These are phyloP conservation scores for Marmota monax DNA, from an alignment of 2,113 vertebrate species.

Conservation along the genomic window DNA sequence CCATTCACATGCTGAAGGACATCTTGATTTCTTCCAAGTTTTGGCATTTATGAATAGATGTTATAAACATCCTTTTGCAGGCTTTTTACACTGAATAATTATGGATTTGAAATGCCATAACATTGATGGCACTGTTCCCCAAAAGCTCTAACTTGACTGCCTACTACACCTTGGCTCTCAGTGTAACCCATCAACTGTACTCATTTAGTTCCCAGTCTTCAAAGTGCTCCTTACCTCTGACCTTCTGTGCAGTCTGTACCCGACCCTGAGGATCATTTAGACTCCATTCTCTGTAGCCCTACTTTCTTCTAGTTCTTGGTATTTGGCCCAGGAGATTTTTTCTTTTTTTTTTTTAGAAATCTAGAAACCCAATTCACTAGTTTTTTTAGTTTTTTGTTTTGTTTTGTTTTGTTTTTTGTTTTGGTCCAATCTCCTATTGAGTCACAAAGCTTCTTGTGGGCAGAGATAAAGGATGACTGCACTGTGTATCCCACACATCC, in stretches of 20 bases:
- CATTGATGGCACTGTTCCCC: neutral
- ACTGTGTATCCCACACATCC: neutral
- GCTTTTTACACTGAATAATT: neutral
- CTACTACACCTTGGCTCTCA: neutral
- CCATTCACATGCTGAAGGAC: neutral
- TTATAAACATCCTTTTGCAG: neutral
- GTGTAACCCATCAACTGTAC: neutral
- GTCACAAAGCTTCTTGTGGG: neutral
- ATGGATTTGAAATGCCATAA: neutral
- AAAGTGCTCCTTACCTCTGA: neutral
- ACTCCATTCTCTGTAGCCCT: neutral
- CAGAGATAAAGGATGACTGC: neutral
- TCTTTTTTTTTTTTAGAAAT: neutral
- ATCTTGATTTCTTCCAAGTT: neutral
- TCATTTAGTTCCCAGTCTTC: neutral
- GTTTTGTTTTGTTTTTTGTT: no score
- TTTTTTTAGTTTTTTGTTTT: neutral
- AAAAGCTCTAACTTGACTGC: neutral
- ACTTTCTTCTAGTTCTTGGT: neutral
- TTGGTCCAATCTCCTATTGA: rapidly evolving
- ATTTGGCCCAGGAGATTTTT: neutral
- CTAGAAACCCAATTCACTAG: neutral
- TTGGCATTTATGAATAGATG: neutral
- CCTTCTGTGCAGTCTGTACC: neutral
- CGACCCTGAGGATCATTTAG: neutral